Conservation (phyloP, 2,113 vertebrate genomes). For the Montifringilla adamsi region DNA sequence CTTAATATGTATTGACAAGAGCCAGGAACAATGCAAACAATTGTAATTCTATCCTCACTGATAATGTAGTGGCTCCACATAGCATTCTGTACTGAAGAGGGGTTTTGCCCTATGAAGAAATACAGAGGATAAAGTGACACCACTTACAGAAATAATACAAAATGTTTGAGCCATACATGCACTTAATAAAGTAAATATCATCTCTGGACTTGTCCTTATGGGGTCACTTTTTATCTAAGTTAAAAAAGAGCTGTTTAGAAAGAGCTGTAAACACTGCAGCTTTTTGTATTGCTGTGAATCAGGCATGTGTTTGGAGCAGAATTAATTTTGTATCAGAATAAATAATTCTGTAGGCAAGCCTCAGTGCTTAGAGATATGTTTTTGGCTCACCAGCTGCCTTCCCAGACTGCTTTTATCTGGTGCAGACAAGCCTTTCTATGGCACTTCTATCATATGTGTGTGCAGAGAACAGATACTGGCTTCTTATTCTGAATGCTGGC, state of each 20-base stretch:
- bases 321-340: constrained; percentile 2
- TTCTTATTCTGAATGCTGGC: background rate
- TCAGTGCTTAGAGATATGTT: background rate
- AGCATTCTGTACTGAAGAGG: background rate
- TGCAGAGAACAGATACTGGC: background rate
- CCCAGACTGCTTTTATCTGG: background rate
- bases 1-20: background rate
- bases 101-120: background rate
- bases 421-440: background rate
- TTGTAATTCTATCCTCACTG: background rate
- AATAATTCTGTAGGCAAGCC: background rate
- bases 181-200: background rate
- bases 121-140: background rate
- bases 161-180: background rate
- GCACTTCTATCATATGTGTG: background rate
- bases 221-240: background rate
- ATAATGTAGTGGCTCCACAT: background rate
- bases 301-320: background rate
- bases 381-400: background rate
- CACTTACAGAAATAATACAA: background rate
- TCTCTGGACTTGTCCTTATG: background rate
- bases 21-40: background rate
- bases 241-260: background rate
- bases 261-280: background rate
- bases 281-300: background rate